Percentiles rank a stretch among this genome's conserved stretches.
These are phyloP conservation scores for Darevskia mixta DNA, from an alignment of 2,797 vertebrate genomes.

Conservation along the genomic window DNA sequence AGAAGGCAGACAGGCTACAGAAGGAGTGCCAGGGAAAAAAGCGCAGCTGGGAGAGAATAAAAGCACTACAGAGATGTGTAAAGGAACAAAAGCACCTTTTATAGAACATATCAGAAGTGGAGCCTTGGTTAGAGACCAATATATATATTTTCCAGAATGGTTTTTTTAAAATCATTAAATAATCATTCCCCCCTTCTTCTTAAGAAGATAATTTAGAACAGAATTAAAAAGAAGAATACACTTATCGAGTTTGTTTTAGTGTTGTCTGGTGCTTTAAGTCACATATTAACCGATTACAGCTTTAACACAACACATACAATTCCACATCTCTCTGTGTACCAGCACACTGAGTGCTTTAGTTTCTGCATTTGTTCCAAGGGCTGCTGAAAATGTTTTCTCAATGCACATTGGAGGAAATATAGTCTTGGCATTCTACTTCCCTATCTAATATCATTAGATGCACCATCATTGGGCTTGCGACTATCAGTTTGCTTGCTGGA, in stretches of 20 bases:
- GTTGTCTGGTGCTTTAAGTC: not conserved
- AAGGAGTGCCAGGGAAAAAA: slow-evolving; percentile 13
- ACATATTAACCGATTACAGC: not conserved
- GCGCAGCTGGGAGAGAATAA: not conserved
- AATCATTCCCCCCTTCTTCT: not conserved
- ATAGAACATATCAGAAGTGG: slow-evolving; percentile 13
- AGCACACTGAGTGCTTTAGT: not conserved
- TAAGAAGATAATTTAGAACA: slow-evolving; percentile 3
- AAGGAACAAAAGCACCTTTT: slow-evolving; percentile 14
- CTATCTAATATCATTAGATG: not conserved
- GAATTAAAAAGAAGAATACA: not conserved
- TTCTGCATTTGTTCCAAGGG: not conserved
- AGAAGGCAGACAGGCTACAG: not conserved
- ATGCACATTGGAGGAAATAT: not conserved
- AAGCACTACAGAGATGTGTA: slow-evolving; percentile 5
- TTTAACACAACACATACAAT: not conserved
- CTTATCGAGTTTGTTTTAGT: not conserved
- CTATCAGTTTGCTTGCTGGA: not conserved
- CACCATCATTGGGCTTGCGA: not conserved
- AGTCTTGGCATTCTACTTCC: not conserved
- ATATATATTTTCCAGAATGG: not conserved
- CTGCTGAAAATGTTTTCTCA: not conserved
- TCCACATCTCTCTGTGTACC: not conserved
- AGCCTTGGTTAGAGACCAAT: not conserved
- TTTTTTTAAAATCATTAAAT: not conserved